Conservation (phyloP, 2,113 vertebrate species). For the Hippocampus mohnikei region DNA sequence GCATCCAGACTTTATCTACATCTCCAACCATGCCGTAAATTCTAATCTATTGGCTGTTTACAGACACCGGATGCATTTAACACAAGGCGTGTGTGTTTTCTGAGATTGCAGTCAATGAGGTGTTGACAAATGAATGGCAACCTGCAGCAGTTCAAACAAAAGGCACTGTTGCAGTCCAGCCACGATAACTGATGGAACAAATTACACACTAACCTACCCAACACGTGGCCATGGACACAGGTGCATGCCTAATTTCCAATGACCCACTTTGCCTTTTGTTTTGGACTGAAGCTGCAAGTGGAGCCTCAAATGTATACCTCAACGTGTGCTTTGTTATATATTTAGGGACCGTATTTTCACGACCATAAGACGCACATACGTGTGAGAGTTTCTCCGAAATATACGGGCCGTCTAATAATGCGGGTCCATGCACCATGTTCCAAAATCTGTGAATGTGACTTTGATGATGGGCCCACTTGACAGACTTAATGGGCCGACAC, state of each 20-base stretch:
- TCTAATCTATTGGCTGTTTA: conserved; percentile 5
- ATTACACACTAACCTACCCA: conserved; percentile 35
- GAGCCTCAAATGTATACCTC: conserved; percentile 1
- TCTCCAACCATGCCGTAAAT: not conserved
- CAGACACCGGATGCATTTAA: conserved; percentile 1
- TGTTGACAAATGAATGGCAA: conserved; percentile 23
- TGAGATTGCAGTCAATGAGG: conserved; percentile 15
- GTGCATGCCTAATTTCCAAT: conserved; percentile 33
- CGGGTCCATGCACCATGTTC: no score
- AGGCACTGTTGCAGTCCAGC: conserved; percentile 1
- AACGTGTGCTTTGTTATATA: not conserved
- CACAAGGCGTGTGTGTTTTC: conserved; percentile 1
- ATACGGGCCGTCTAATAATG: no score
- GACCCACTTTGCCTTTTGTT: conserved; percentile 33
- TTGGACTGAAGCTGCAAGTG: conserved; percentile 1
- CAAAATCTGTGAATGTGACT: no score
- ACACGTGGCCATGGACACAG: conserved; percentile 36
- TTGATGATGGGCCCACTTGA: no score
- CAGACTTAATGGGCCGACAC: no score
- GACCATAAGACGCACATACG: no score
- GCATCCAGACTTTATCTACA: not conserved
- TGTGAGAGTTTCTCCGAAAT: no score
- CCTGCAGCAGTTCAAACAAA: conserved; percentile 5
- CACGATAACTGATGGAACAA: conserved; percentile 35
- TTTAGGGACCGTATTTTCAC: not conserved